Evolutionary conservation across 2,113 vertebrate species (phyloP).

Genomic region (Drymodes brunneopygia): DNA sequence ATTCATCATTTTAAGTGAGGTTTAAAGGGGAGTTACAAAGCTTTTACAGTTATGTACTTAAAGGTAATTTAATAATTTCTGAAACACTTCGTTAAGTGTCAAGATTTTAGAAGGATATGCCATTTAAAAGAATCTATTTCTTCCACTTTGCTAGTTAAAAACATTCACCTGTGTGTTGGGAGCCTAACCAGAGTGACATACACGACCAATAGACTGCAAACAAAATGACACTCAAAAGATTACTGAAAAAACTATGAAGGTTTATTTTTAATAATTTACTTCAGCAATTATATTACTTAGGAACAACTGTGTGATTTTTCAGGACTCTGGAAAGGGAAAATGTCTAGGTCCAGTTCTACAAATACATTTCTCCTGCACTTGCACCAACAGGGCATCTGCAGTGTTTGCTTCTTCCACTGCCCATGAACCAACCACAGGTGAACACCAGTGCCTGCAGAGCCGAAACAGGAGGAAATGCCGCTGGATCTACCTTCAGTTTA

Average conservation of each 20-base stretch:
- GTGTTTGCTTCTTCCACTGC: not conserved
- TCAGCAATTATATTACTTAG: not conserved
- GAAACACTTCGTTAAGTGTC: not conserved
- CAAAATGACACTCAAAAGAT: not conserved
- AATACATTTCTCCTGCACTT: not conserved
- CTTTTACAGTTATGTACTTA: not conserved
- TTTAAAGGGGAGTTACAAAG: not conserved
- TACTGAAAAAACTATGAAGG: not conserved
- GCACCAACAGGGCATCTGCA: not conserved
- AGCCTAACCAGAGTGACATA: not conserved
- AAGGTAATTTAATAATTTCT: not conserved
- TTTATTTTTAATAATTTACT: not conserved
- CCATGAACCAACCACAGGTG: not conserved
- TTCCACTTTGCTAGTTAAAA: not conserved
- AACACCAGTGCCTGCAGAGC: not conserved
- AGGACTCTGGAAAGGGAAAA: not conserved
- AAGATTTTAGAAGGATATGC: not conserved
- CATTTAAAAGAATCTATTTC: not conserved
- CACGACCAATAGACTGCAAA: rapidly evolving
- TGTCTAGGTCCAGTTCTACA: not conserved
- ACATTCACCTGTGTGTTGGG: not conserved
- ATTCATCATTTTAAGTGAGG: not conserved
- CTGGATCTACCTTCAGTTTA: not conserved
- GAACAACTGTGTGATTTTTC: not conserved
- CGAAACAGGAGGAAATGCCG: not conserved